A percentile compares a stretch with the other conserved stretches of the same genome.
These are phyloP conservation scores for Spodoptera litura DNA, from an alignment of 1,140 invertebrate species.

Conservation along the genomic window DNA sequence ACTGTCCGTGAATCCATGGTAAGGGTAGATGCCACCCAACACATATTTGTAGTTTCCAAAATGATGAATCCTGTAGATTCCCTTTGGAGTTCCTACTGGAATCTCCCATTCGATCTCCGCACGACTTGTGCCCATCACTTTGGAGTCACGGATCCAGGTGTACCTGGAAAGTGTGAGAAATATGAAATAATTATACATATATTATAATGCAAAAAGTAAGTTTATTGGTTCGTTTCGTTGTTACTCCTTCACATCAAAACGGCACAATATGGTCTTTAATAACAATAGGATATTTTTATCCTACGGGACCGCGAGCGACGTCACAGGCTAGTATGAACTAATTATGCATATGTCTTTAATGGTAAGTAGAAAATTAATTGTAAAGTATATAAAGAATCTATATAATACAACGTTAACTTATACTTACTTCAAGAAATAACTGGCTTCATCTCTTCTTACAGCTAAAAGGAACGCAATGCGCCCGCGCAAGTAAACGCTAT, in stretches of 20 bases:
- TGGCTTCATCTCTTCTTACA: background rate
- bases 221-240: too few relatives aligned
- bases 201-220: too few relatives aligned
- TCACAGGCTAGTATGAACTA: too few relatives aligned
- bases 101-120: slow-evolving; percentile 92
- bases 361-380: too few relatives aligned
- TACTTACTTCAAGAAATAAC: background rate
- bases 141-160: slow-evolving; percentile 90
- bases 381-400: too few relatives aligned
- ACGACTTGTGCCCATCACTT: slow-evolving; percentile 91
- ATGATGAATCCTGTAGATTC: slow-evolving; percentile 93
- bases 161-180: slow-evolving; percentile 86
- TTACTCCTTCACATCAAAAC: too few relatives aligned
- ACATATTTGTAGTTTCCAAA: slow-evolving; percentile 92
- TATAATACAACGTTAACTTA: background rate
- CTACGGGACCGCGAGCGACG: too few relatives aligned
- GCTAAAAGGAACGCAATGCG: background rate
- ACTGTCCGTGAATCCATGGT: slow-evolving; percentile 88
- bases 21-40: slow-evolving; percentile 89
- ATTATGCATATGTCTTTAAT: too few relatives aligned
- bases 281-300: too few relatives aligned
- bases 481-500: background rate
- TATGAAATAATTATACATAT: too few relatives aligned
- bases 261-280: too few relatives aligned
- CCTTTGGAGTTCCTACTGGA: slow-evolving; percentile 87